Conservation (phyloP, 2,113 vertebrate species). For the Pampusana beccarii region DNA sequence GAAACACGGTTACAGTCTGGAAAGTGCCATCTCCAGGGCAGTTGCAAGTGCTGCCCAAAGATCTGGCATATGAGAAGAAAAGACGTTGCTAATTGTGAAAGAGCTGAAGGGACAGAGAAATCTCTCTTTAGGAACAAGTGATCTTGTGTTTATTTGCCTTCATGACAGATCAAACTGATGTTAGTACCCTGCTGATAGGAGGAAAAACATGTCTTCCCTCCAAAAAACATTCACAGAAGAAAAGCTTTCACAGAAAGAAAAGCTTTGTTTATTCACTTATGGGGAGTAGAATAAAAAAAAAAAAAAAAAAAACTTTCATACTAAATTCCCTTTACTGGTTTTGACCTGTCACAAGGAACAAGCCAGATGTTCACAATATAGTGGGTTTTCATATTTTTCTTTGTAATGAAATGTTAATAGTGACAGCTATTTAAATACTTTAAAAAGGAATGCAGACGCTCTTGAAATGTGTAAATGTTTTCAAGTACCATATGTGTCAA, state of each 20-base stretch:
- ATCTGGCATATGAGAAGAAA: background rate
- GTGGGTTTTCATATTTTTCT: background rate
- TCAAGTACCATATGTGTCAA: background rate
- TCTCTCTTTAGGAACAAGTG: background rate
- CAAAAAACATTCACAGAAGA: background rate
- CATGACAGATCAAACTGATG: background rate
- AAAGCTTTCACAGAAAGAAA: background rate
- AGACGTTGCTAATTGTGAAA: background rate
- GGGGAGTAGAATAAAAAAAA: background rate
- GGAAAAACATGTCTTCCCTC: background rate
- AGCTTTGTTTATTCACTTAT: background rate
- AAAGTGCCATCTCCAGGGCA: background rate
- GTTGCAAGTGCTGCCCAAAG: background rate
- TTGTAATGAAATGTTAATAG: background rate
- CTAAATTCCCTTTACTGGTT: background rate
- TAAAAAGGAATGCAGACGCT: background rate
- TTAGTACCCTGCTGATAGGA: background rate
- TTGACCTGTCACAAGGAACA: background rate
- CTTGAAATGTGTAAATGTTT: background rate
- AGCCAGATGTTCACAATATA: background rate
- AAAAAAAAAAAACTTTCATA: background rate
- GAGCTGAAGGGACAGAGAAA: background rate
- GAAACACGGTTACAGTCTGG: background rate
- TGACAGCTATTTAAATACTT: background rate
- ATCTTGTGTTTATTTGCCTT: background rate